Base-by-base conservation (phyloP, 2,888 invertebrate genomes). In the Eristalis arbustorum region DNA sequence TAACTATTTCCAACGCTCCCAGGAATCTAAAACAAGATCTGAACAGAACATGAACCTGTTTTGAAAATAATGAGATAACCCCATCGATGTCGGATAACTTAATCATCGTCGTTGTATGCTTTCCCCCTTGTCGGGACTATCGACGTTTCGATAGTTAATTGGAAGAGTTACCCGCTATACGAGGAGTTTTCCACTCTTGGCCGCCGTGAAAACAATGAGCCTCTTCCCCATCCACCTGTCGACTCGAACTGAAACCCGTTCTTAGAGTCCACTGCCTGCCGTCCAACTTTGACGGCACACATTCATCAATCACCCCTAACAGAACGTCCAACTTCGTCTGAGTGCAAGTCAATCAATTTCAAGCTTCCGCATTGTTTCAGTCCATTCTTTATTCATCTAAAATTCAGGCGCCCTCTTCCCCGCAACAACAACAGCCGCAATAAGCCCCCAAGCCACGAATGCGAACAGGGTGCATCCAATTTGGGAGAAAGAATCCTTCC, bases 301-400 rank as follows among this genome's bases (percentile, higher is more conserved):
- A 31, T 1, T 11, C 63, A 74, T 74, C 67, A 67, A 67, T 67
- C 75, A 75, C 59, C 67, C 23, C 23, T 11, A 31, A 42, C 40
- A 62, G 49, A 42, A 42, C 61, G 66, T 23, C 40, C 10, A 74
- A 68, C 68, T 49, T 25, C 23, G 68, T 34, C 37, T 49, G 40
- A 28, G 61, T 61, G 14, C 31, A 77, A 68, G 77, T 77, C 72
- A 84, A 84, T 75, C 75, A 75, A 66, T 75, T 72, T 67, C 23
- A 71, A 18, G 49, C 18, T 63, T 79, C 84, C 75, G 79, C 75
- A 75, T 79, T 79, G 62, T 75, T 84, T 71, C 49, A 49, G 49
- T 18, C 18, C 18, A 18, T 49, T 18, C 18, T 49, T 49, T 18
- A 49, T 49, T 49, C 18, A 49, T 49, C 49, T 18, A n/a, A n/a